phyloP scores from a whole-genome alignment of 2,888 invertebrate genomes.

The Theodoxus fluviatilis region DNA sequence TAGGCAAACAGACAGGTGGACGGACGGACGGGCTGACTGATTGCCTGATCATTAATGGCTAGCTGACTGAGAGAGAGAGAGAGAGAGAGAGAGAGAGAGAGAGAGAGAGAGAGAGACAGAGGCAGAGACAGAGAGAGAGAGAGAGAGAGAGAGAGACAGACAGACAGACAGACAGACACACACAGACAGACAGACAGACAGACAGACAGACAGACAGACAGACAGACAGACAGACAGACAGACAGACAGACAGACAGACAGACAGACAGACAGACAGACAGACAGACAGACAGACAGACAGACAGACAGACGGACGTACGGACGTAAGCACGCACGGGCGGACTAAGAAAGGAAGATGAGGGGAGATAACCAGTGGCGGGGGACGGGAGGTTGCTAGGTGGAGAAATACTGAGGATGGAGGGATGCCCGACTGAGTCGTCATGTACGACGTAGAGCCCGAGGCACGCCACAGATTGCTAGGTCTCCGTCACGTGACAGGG shows the following conservation, averaged over 20 bases:
- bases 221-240: background rate
- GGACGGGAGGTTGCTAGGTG: too few relatives aligned
- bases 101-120: slow-evolving; percentile 18
- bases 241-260: slow-evolving; percentile 13
- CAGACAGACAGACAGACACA: slow-evolving; percentile 20
- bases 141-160: slow-evolving; percentile 27
- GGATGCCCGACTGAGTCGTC: too few relatives aligned
- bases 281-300: background rate
- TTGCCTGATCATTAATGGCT: background rate
- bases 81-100: slow-evolving; percentile 22
- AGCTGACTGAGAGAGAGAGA: background rate
- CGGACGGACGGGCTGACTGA: slow-evolving; percentile 1
- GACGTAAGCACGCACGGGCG: background rate
- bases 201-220: background rate
- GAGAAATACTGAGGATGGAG: too few relatives aligned
- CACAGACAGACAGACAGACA: slow-evolving; percentile 7
- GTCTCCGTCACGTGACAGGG: too few relatives aligned
- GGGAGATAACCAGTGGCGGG: too few relatives aligned
- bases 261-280: slow-evolving; percentile 12
- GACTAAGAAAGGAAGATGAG: too few relatives aligned
- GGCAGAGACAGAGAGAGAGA: slow-evolving; percentile 15
- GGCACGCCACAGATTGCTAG: too few relatives aligned
- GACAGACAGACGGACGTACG: slow-evolving; percentile 1
- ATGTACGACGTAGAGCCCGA: too few relatives aligned
- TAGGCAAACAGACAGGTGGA: too few relatives aligned